phyloP scores from a whole-genome alignment of 2,113 vertebrate genomes.

The Naja naja region DNA sequence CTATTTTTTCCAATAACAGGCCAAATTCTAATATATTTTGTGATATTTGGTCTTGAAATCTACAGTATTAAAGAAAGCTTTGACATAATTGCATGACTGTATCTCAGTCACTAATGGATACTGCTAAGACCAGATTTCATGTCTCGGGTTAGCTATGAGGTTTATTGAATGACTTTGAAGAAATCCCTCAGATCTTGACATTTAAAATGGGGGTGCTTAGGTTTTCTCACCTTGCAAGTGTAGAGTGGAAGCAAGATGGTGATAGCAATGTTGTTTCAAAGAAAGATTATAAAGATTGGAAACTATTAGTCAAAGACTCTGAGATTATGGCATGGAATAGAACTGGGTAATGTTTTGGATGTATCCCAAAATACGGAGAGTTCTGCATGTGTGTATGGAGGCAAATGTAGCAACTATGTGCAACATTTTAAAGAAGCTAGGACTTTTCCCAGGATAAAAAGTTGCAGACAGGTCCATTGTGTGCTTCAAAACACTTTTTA shows the following conservation, averaged over 20 bases:
- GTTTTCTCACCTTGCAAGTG: neutral
- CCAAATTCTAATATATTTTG: neutral
- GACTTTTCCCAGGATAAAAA: neutral
- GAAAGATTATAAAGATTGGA: neutral
- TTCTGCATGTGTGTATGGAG: neutral
- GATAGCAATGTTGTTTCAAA: neutral
- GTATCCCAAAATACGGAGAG: neutral
- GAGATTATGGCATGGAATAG: neutral
- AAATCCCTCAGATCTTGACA: neutral
- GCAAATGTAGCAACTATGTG: neutral
- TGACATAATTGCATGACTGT: neutral
- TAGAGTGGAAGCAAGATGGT: neutral
- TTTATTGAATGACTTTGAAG: neutral
- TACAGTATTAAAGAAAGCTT: neutral
- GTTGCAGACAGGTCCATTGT: neutral
- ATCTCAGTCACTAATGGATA: neutral
- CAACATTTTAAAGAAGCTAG: neutral
- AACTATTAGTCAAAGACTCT: neutral
- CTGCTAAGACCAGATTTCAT: neutral
- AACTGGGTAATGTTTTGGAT: neutral
- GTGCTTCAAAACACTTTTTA: neutral
- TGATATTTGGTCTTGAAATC: neutral
- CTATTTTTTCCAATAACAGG: neutral
- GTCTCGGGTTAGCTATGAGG: neutral
- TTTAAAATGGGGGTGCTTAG: neutral